Base-by-base conservation (phyloP, 2,888 invertebrate species). In the Patella depressa region DNA sequence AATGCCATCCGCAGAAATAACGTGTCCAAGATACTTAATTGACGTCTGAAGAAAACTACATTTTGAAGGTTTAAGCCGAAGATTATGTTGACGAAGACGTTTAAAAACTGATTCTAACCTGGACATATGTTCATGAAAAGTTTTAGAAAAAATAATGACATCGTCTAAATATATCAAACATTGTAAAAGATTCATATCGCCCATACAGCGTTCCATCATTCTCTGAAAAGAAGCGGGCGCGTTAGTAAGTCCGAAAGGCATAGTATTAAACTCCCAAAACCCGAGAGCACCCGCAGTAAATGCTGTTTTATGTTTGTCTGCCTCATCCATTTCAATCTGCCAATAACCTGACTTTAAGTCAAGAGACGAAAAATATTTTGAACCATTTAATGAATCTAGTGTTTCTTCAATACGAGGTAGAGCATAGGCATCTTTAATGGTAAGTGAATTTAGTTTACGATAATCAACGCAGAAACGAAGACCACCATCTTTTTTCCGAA, bases 11-110 rank as follows among this genome's bases (percentile, higher is more conserved):
- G 53, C 57, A 11, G 79, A 79, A 24, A 59, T 78, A 15, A 70
- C 74, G 57, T 85, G 82, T 1, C 85, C 83, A 12, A 82, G 54
- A 71, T 80, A 83, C 19, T 75, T 70, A 12, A 83, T 81, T 17
- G 78, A 59, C 7, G 71, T 72, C 4, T 77, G 34, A 54, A 77
- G 76, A 79, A 81, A 80, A n/a, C 79, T 72, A 76, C 84, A 85
- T 73, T 81, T 85, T n/a, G 75, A 55, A 12, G 81, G 79, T 29
- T 85, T 81, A 11, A 81, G 70, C n/a, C 72, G 79, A 11, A 84
- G 65, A 29, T 24, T 24, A 1, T 24, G 24, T 1, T 24, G 24
- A 24, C 24, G 24, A 24, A 24, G 24, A 24, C 24, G 24, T 24
- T 24, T 24, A 24, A 24, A 24, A 24, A 24, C 24, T 24, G 24